Base-by-base conservation (phyloP, 2,113 vertebrate species). In the Copsychus sechellarum region DNA sequence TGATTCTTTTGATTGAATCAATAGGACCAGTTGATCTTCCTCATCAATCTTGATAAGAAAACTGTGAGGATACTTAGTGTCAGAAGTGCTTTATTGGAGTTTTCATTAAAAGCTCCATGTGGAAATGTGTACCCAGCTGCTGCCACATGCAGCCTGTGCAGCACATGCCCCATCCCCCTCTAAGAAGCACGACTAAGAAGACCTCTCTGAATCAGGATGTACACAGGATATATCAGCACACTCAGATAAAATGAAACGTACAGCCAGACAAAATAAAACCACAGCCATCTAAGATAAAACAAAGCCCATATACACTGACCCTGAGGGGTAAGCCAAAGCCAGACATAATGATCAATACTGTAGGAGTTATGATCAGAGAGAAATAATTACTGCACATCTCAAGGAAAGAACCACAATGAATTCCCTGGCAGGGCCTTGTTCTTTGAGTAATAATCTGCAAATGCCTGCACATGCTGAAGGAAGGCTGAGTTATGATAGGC, bases 261-360 rank as follows among this genome's bases (percentile, higher is more conserved):
- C 2, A 58, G 43, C 56, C 78, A 83, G 69, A 47, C 24, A 87
- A 91, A 91, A 73, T 66, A 82, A 95, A 93, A 69, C 42, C n/a
- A 42, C 0, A 0, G 87, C 64, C n/a, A n/a, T 90, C 76, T 90
- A 18, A 90, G 60, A 90, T 81, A 90, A 93, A 92, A 88, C 47
- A 93, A 93, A 96, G 76, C 74, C 81, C 34, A 57, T 61, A 65
- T 82, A 51, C 0, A 0, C 84, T 76, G 69, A 45, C 96, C 84
- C 76, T 89, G 87, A 90, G 79, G 70, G 70, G 48, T 92, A 81
- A 95, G 26, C 57, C 81, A 78, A 64, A 91, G 45, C 33, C 42
- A 78, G 86, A 87, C 82, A 54, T 83, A 92, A 93, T 93, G 86
- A 94, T 97, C 91, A 87, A 95, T 96, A 92, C 60, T 67, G 51